These are phyloP conservation scores for Conus betulinus DNA, from an alignment of 1,140 invertebrate genomes.

Conservation along the genomic window DNA sequence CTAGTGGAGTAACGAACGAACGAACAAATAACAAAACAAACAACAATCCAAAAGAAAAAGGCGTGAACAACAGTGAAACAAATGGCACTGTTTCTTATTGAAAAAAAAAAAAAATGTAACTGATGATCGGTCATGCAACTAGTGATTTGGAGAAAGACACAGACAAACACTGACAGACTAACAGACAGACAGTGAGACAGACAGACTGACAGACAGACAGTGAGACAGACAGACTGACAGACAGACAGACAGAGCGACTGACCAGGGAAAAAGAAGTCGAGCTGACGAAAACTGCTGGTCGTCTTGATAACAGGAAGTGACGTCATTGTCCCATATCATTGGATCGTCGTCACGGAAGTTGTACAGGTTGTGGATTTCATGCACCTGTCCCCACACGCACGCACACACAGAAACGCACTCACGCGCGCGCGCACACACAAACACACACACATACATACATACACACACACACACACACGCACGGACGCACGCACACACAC, in stretches of 20 bases:
- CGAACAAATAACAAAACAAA: too few species aligned
- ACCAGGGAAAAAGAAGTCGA: constrained; percentile 16
- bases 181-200: neutral
- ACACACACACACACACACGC: too few species aligned
- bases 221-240: neutral
- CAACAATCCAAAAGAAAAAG: neutral
- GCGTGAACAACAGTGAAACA: neutral
- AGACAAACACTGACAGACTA: neutral
- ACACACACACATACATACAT: too few species aligned
- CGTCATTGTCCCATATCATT: constrained; percentile 56
- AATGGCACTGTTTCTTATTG: too few species aligned
- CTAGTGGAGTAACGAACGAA: too few species aligned
- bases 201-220: neutral
- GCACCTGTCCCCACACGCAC: neutral
- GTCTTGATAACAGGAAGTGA: constrained; percentile 58
- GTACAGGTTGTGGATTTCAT: constrained; percentile 60
- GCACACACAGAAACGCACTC: too few species aligned
- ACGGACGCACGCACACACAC: too few species aligned
- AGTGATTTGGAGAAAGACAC: neutral
- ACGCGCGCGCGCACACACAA: too few species aligned
- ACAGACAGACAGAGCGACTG: neutral
- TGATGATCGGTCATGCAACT: too few species aligned
- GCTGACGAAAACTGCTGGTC: constrained; percentile 1
- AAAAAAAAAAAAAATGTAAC: too few species aligned
- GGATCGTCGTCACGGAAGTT: constrained; percentile 59